These are phyloP conservation scores for Crocuta crocuta DNA, from an alignment of 2,113 vertebrate species.

Conservation along the genomic window DNA sequence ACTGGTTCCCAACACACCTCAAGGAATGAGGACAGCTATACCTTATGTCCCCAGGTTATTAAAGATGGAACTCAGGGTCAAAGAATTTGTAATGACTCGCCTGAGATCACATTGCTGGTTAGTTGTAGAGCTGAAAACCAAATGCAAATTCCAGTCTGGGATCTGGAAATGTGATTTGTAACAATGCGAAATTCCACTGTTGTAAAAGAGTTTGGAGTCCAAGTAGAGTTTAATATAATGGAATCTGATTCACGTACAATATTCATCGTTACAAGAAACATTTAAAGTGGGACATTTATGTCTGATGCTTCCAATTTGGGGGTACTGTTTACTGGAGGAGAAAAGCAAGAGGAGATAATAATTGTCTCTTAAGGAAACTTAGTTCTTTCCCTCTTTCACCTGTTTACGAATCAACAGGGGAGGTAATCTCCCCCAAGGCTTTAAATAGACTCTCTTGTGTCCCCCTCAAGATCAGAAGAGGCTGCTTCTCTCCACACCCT, in stretches of 20 bases:
- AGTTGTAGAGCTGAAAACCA: constrained; percentile 26
- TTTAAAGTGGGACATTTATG: constrained; percentile 65
- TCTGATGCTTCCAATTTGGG: constrained; percentile 17
- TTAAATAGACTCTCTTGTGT: background rate
- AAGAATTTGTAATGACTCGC: constrained; percentile 5
- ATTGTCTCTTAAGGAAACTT: constrained; percentile 30
- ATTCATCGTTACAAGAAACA: constrained; percentile 48
- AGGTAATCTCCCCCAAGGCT: background rate
- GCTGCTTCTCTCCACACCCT: background rate
- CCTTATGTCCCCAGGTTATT: background rate
- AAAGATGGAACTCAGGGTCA: background rate
- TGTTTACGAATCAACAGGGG: background rate
- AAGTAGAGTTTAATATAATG: constrained; percentile 37
- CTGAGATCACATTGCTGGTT: background rate
- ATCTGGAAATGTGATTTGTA: constrained; percentile 49
- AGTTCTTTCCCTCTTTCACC: background rate
- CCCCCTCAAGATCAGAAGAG: background rate
- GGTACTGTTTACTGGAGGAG: constrained; percentile 7
- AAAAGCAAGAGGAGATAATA: background rate
- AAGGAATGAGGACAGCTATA: constrained; percentile 11
- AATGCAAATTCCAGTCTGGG: constrained; percentile 22
- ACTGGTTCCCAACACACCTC: background rate
- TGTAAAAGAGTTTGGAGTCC: constrained; percentile 50
- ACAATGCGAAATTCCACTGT: constrained; percentile 41
- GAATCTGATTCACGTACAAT: constrained; percentile 54